phyloP scores from a whole-genome alignment of 2,113 vertebrate genomes.

The Xenotilapia longispinis region DNA sequence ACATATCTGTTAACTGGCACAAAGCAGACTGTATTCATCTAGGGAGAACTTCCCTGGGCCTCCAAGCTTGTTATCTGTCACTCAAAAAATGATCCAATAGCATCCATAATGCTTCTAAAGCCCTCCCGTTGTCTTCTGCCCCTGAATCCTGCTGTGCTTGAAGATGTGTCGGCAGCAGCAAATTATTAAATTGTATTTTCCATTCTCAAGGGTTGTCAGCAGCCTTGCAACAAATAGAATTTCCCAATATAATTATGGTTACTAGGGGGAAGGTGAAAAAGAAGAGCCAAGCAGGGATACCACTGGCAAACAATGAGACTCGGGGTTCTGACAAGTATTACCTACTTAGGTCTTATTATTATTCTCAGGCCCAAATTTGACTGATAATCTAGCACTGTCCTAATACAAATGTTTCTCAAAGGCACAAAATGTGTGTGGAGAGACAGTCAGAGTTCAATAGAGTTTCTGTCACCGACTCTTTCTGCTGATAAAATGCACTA shows the following conservation, averaged over 20 bases:
- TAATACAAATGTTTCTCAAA: constrained; percentile 28
- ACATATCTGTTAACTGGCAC: constrained; percentile 1
- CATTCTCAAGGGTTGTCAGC: constrained; percentile 42
- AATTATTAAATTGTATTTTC: constrained; percentile 58
- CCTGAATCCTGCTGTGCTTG: constrained; percentile 49
- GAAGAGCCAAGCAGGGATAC: neutral
- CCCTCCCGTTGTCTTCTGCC: constrained; percentile 50
- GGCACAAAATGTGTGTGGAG: constrained; percentile 48
- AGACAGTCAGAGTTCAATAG: constrained; percentile 63
- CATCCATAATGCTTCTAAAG: constrained; percentile 45
- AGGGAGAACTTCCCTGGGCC: constrained; percentile 13
- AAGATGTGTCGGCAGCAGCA: constrained; percentile 48
- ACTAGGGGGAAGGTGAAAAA: constrained; percentile 25
- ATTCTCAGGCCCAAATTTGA: constrained; percentile 1
- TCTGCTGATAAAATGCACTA: constrained; percentile 55
- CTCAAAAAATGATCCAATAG: constrained; percentile 53
- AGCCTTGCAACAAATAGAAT: constrained; percentile 51
- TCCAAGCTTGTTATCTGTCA: constrained; percentile 57
- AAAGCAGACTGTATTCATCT: neutral
- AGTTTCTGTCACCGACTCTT: constrained; percentile 58
- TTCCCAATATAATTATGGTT: constrained; percentile 52
- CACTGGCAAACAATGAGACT: neutral
- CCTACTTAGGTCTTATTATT: neutral
- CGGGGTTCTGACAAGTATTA: neutral
- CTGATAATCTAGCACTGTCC: constrained; percentile 16